These are phyloP conservation scores for Murina feae DNA, from an alignment of 2,113 vertebrate species.

Conservation along the genomic window DNA sequence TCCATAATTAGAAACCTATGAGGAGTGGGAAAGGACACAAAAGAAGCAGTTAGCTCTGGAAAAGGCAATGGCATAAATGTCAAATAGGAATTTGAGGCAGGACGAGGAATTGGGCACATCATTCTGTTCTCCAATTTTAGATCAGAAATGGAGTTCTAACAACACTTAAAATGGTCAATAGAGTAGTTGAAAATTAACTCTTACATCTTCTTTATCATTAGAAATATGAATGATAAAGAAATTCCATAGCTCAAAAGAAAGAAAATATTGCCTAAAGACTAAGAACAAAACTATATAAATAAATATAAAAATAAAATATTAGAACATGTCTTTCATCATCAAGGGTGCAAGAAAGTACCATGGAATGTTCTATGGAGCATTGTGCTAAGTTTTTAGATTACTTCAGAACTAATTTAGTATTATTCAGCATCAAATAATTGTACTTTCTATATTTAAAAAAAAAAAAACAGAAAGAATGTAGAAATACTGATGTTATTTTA, in stretches of 20 bases:
- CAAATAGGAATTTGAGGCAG: background rate
- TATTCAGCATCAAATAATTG: background rate
- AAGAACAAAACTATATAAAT: background rate
- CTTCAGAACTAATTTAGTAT: background rate
- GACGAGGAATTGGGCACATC: background rate
- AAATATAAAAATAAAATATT: background rate
- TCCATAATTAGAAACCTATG: background rate
- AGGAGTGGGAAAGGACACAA: background rate
- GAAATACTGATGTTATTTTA: background rate
- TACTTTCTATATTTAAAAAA: background rate
- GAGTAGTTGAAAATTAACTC: background rate
- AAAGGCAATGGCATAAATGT: background rate
- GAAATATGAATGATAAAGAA: background rate
- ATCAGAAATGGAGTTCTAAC: background rate
- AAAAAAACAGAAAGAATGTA: background rate
- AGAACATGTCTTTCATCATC: background rate
- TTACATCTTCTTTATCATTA: background rate
- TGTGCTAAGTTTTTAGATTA: background rate
- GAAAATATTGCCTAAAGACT: background rate
- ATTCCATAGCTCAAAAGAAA: background rate
- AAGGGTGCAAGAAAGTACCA: background rate
- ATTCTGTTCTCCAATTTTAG: background rate
- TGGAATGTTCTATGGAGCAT: background rate
- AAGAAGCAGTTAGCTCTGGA: background rate
- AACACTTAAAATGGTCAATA: background rate